Evolutionary conservation across 1,140 invertebrate genomes (phyloP).

Genomic region (Heterodera carotae): DNA sequence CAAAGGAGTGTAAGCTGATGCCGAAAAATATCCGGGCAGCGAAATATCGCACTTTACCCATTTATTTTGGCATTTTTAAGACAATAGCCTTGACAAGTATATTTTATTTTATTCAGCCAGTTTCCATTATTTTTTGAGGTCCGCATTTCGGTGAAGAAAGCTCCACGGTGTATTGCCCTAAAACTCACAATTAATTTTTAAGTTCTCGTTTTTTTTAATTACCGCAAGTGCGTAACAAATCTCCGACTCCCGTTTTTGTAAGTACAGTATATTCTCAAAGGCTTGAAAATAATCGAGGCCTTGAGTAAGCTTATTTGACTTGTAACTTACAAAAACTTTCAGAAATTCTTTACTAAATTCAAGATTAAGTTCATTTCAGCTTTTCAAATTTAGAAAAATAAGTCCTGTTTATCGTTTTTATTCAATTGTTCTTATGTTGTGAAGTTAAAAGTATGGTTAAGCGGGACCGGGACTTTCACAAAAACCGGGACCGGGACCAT

Average conservation of each 20-base stretch:
- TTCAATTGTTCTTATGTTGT: slow-evolving; percentile 20
- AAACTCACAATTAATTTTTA: slow-evolving; percentile 20
- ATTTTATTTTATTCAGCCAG: too few species aligned
- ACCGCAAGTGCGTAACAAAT: slow-evolving; percentile 90
- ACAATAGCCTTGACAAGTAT: too few species aligned
- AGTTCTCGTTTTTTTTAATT: too few species aligned
- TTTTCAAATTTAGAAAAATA: slow-evolving; percentile 24
- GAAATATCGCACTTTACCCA: too few species aligned
- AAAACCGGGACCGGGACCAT: too few species aligned
- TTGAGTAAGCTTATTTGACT: slow-evolving; percentile 54
- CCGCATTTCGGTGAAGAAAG: slow-evolving; percentile 92
- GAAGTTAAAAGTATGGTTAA: too few species aligned
- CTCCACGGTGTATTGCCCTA: slow-evolving; percentile 80
- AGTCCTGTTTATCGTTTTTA: slow-evolving; percentile 10
- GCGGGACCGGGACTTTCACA: too few species aligned
- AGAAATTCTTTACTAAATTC: slow-evolving; percentile 61
- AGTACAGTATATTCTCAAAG: slow-evolving; percentile 85
- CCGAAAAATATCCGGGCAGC: too few species aligned
- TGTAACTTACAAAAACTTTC: slow-evolving; percentile 54
- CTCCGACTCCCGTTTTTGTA: slow-evolving; percentile 77
- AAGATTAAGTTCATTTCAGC: not conserved
- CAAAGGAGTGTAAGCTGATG: too few species aligned
- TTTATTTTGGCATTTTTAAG: too few species aligned
- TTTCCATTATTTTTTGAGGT: too few species aligned
- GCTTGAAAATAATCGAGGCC: slow-evolving; percentile 75